phyloP scores from a whole-genome alignment of 1,140 invertebrate genomes.

The Philotrypesis tridentata region DNA sequence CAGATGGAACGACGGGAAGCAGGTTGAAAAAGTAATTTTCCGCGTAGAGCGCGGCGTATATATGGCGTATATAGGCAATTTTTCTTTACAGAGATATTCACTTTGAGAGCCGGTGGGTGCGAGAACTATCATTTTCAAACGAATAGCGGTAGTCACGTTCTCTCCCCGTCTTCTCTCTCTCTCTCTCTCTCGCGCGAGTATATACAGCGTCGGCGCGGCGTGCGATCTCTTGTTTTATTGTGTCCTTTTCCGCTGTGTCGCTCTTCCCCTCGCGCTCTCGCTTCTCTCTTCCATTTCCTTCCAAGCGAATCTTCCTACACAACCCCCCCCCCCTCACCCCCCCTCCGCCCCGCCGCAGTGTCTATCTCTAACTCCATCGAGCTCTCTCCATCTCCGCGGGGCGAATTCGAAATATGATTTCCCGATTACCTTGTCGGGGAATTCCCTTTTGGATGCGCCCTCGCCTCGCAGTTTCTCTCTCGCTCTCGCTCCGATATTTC shows the following conservation, averaged over 20 bases:
- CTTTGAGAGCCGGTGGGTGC: background rate
- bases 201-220: background rate
- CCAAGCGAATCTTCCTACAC: background rate
- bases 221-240: conserved; percentile 9
- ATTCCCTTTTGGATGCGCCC: conserved; percentile 53
- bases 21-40: background rate
- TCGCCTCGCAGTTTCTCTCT: background rate
- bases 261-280: background rate
- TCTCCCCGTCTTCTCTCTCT: background rate
- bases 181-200: background rate
- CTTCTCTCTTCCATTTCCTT: conserved; percentile 11
- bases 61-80: background rate
- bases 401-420: conserved; percentile 59
- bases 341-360: background rate
- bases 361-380: background rate
- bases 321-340: background rate
- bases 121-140: conserved; percentile 1
- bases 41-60: background rate
- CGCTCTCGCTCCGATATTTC: conserved; percentile 50
- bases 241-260: background rate
- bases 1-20: background rate
- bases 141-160: background rate
- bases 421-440: conserved; percentile 56
- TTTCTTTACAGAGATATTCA: background rate
- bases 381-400: conserved; percentile 6